Evolutionary conservation across 2,888 invertebrate genomes (phyloP), one percentile per base, ranked within the genome.

Genomic region (Sminthurides aquaticus): DNA sequence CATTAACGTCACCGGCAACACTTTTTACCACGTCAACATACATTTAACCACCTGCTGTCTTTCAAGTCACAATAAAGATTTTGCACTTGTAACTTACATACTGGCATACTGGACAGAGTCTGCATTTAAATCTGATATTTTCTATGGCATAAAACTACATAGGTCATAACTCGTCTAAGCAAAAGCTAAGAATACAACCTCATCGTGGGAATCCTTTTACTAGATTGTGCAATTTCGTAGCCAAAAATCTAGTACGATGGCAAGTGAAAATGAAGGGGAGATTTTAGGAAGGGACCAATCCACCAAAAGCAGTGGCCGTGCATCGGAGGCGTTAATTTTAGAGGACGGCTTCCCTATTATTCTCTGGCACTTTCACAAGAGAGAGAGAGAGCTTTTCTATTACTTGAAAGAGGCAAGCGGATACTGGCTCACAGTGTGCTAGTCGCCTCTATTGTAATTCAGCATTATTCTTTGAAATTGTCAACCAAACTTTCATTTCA

Each of bases 401-500:
- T 11, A 34, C 5, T 34, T 11, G 8, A 15, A 34, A 34, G n/a
- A n/a, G n/a, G n/a, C n/a, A n/a, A n/a, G n/a, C n/a, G n/a, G n/a
- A 34, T 15, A 34, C 43, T 34, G 15, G 43, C 15, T 34, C 43
- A 34, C 43, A 34, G 8, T 11, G 8, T 34, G 43, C 8, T 34
- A 11, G 15, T 15, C 43, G 43, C 15, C 8, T 34, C 43, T 34
- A 34, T 34, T 34, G 43, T 34, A 11, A 11, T 34, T 34, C 43
- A 34, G 43, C 43, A 5, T 15, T 11, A 34, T 11, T 34, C 43
- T 15, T 34, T 15, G 8, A 34, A 34, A 5, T 34, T 34, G 43
- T 34, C 43, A 34, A 34, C 8, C 43, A 3, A 2, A 56, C 15
- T 56, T 56, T 56, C 56, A 18, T 56, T 56, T 22, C 56, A 56